Evolutionary conservation across 2,888 invertebrate species (phyloP).

Genomic region (Polydrusus pterygomalis): DNA sequence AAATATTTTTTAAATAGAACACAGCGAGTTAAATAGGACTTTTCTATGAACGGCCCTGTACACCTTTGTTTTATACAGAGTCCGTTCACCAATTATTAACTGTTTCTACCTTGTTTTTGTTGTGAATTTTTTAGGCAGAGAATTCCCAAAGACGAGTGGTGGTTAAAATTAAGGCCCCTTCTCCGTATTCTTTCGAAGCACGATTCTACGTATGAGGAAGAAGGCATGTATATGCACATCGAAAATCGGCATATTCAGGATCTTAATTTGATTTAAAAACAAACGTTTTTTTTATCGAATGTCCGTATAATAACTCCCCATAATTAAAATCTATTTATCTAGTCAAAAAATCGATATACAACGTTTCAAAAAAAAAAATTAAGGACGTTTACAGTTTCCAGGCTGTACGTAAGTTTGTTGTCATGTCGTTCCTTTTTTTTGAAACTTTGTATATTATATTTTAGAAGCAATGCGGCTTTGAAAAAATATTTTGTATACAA

Average conservation of each 20-base stretch:
- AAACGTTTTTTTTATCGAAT: background rate
- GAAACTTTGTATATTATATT: background rate
- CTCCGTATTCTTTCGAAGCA: conserved; percentile 96
- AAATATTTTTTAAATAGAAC: too few relatives aligned
- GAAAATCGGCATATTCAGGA: conserved; percentile 72
- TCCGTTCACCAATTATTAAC: background rate
- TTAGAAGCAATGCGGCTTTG: background rate
- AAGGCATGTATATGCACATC: conserved; percentile 88
- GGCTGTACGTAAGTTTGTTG: too few relatives aligned
- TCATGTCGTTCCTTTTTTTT: background rate
- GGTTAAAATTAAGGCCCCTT: conserved; percentile 94
- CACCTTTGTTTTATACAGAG: background rate
- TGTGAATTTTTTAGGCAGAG: conserved; percentile 80
- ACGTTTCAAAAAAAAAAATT: background rate
- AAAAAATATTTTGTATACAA: background rate
- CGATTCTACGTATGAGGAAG: conserved; percentile 92
- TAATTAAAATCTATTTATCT: background rate
- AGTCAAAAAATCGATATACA: conserved; percentile 3
- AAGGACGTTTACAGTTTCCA: too few relatives aligned
- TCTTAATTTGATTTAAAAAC: conserved; percentile 10
- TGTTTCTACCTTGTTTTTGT: conserved; percentile 60
- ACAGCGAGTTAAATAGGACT: too few relatives aligned
- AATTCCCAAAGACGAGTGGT: conserved; percentile 94
- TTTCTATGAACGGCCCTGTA: background rate
- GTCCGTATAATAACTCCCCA: background rate